A percentile compares a stretch with the other conserved stretches of the same genome.
These are phyloP conservation scores for Aphidius ervi DNA, from an alignment of 1,140 invertebrate species.

Conservation along the genomic window DNA sequence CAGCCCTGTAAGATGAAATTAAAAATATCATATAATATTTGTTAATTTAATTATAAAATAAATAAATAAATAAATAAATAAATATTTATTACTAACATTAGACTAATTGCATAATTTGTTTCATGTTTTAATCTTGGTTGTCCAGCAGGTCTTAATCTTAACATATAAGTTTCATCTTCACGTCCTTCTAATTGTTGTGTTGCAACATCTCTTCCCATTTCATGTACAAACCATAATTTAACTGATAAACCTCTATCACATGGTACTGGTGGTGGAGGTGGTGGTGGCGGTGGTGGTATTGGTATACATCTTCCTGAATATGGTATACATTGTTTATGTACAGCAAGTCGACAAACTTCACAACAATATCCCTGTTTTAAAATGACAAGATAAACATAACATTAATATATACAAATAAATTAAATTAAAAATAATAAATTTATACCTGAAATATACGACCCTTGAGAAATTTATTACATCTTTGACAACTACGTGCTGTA, in stretches of 20 bases:
- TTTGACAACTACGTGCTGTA: constrained; percentile 72
- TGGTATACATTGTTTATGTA: constrained; percentile 75
- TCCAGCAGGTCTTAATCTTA: constrained; percentile 72
- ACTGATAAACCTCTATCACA: constrained; percentile 57
- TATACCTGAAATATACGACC: constrained; percentile 79
- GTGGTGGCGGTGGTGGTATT: constrained; percentile 55
- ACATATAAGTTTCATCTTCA: constrained; percentile 83
- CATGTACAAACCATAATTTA: constrained; percentile 75
- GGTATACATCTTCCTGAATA: constrained; percentile 67
- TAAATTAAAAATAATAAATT: constrained; percentile 11
- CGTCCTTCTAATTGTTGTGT: constrained; percentile 71
- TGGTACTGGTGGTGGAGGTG: constrained; percentile 53
- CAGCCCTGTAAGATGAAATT: constrained; percentile 59
- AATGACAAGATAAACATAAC: constrained; percentile 19
- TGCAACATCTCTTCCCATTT: constrained; percentile 82
- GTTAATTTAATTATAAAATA: constrained; percentile 10
- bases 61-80: constrained; percentile 4
- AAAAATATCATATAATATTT: constrained; percentile 23
- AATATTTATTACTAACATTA: constrained; percentile 89
- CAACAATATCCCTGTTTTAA: constrained; percentile 69
- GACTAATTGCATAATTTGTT: constrained; percentile 80
- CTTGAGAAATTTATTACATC: constrained; percentile 84
- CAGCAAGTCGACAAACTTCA: constrained; percentile 66
- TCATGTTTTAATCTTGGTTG: constrained; percentile 55
- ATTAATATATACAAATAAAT: neutral